Evolutionary conservation across 2,888 invertebrate genomes (phyloP), one percentile per base, ranked within the genome.

Genomic region (Diarsia brunnea): DNA sequence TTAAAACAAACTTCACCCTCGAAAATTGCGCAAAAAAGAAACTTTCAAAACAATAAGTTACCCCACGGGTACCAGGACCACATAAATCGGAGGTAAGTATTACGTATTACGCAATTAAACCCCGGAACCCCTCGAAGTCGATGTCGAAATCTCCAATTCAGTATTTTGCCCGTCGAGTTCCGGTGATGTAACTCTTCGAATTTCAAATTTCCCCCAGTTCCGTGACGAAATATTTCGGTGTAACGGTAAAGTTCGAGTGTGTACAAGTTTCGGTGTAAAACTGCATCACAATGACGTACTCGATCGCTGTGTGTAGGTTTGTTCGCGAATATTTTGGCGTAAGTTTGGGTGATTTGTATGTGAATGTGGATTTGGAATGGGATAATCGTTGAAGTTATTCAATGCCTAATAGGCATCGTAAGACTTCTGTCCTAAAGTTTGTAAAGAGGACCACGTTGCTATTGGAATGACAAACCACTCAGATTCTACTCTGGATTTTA

Each of bases 231-330:
- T 93, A 92, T 93, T 92, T 91, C 90, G 91, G 89, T 87, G 90
- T 89, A 82, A 64, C 80, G 79, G 70, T 64, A 69, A 87, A 87
- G 82, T 89, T 92, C 86, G 89, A 93, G 92, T 90, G 90, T 87
- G 90, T 90, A 90, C 90, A 91, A 92, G 90, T 92, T 94, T 92
- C 83, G 89, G 93, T 93, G 94, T 94, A 93, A 91, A 90, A 90
- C 89, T 90, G 90, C 88, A 91, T 92, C 89, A 89, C 82, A 82
- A 84, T 83, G 84, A 71, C 79, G 68, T 67, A 72, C n/a, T 38
- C 47, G 71, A 47, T 51, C 31, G 63, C 47, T 75, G n/a, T n/a
- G 64, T 24, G 82, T 73, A 84, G 73, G 73, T 45, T 51, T 49
- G 86, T 70, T 70, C 75, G 75, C 82, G 81, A 81, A 77, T 21